Conservation (phyloP, 2,113 vertebrate genomes). For the Piaya cayana region DNA sequence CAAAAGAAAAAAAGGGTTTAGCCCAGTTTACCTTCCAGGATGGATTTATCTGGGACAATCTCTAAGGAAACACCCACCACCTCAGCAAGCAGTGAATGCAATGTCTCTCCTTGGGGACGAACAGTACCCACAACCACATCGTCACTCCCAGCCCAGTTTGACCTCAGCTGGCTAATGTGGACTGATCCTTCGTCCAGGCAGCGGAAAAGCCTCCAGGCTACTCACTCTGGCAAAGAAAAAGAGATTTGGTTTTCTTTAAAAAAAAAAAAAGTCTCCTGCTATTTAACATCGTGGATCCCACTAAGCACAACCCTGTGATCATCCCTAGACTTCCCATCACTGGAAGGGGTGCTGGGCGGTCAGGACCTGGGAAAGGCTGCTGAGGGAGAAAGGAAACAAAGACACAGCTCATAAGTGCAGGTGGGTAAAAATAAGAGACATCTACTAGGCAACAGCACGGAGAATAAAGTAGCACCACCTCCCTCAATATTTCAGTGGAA, state of each 20-base stretch:
- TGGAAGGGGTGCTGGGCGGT: not conserved
- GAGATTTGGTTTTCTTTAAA: not conserved
- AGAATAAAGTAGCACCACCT: not conserved
- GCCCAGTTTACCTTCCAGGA: not conserved
- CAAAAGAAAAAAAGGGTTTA: not conserved
- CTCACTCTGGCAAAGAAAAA: not conserved
- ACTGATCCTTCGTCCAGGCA: not conserved
- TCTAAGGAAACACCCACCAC: not conserved
- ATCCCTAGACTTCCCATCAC: not conserved
- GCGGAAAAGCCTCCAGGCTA: not conserved
- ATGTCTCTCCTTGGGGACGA: not conserved
- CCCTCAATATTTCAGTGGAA: fast-evolving
- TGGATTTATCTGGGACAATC: not conserved
- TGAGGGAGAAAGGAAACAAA: not conserved
- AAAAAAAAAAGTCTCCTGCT: not conserved
- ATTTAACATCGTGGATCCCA: not conserved
- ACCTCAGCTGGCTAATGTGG: not conserved
- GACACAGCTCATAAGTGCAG: fast-evolving
- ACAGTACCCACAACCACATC: not conserved
- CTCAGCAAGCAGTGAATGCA: not conserved
- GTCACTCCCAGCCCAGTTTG: not conserved
- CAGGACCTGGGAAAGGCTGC: not conserved
- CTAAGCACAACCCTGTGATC: not conserved
- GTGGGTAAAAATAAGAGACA: not conserved
- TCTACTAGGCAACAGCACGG: not conserved